Conservation (phyloP, 2,888 invertebrate species). For the Deilephila elpenor region DNA sequence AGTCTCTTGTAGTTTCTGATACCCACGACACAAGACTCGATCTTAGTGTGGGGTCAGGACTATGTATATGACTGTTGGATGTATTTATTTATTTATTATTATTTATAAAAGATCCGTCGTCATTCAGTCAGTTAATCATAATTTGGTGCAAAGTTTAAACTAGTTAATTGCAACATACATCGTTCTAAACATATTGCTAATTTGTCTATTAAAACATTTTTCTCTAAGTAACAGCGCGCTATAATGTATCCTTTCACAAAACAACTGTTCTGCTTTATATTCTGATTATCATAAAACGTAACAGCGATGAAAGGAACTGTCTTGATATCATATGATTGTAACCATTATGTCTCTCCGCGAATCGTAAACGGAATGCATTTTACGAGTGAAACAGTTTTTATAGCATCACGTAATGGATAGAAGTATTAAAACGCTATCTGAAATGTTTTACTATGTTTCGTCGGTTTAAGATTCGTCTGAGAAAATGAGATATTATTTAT, state of each 20-base stretch:
- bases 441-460: slow-evolving; percentile 18
- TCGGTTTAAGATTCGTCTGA: not conserved
- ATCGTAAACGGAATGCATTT: slow-evolving; percentile 58
- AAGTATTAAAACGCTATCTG: slow-evolving; percentile 40
- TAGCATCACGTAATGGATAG: slow-evolving; percentile 46
- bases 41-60: too few relatives aligned
- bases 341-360: slow-evolving; percentile 53
- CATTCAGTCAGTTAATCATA: too few relatives aligned
- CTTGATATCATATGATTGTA: slow-evolving; percentile 49
- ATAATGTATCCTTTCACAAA: not conserved
- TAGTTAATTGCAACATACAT: too few relatives aligned
- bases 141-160: too few relatives aligned
- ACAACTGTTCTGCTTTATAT: slow-evolving; percentile 41
- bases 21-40: too few relatives aligned
- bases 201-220: too few relatives aligned
- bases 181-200: too few relatives aligned
- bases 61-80: too few relatives aligned
- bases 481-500: not conserved
- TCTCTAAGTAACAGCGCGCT: too few relatives aligned
- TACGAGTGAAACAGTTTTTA: slow-evolving; percentile 55
- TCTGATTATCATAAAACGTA: not conserved
- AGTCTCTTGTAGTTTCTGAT: too few relatives aligned
- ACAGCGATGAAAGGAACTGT: not conserved
- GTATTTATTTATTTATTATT: too few relatives aligned
- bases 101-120: too few relatives aligned